Percentiles rank a stretch among this genome's conserved stretches.
Evolutionary conservation across 2,797 vertebrate genomes (phyloP).

Genomic region (Hydrolagus colliei): DNA sequence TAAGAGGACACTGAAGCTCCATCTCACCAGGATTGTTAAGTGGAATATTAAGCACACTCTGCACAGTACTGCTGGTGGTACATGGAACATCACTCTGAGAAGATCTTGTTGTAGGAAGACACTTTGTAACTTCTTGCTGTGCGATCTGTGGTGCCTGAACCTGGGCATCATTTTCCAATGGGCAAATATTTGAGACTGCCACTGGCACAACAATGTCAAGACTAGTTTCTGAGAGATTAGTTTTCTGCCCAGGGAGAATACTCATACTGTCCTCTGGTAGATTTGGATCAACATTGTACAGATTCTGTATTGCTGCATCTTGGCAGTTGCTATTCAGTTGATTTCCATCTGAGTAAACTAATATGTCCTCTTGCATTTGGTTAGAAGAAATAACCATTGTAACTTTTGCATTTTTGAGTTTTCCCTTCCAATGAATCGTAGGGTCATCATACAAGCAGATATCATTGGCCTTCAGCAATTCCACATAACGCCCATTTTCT

Average conservation of each 20-base stretch:
- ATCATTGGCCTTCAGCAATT: conserved; percentile 89
- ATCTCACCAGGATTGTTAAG: conserved; percentile 52
- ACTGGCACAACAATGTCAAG: conserved; percentile 65
- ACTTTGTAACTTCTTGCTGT: conserved; percentile 59
- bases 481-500: conserved; percentile 87
- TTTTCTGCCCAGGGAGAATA: conserved; percentile 71
- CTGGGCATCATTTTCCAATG: conserved; percentile 33
- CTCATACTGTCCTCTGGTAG: conserved; percentile 75
- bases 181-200: conserved; percentile 55
- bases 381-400: conserved; percentile 80
- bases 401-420: conserved; percentile 77
- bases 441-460: conserved; percentile 91
- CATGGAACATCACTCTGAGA: conserved; percentile 57
- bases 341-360: conserved; percentile 83
- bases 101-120: conserved; percentile 56
- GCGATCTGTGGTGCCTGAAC: conserved; percentile 56
- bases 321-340: conserved; percentile 68
- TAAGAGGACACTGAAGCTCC: conserved; percentile 45
- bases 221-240: background rate
- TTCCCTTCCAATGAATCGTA: conserved; percentile 94
- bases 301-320: conserved; percentile 61
- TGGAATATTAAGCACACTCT: conserved; percentile 48
- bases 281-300: conserved; percentile 61
- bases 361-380: conserved; percentile 81
- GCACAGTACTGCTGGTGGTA: conserved; percentile 52